A percentile compares a stretch with the other conserved stretches of the same genome.
Evolutionary conservation across 2,888 invertebrate genomes (phyloP).

Genomic region (Ochropacha duplaris): DNA sequence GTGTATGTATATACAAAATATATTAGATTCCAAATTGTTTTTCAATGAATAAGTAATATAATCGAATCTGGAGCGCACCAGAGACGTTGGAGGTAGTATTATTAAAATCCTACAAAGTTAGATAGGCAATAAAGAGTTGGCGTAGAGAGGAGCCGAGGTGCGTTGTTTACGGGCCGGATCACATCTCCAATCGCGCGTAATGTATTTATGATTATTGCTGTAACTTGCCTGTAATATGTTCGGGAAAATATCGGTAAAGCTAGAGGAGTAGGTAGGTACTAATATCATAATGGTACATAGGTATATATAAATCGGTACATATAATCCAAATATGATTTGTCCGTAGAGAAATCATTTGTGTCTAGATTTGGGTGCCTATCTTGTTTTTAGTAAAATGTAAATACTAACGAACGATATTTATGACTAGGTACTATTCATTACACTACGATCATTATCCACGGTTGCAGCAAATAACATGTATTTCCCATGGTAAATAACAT

Average conservation of each 20-base stretch:
- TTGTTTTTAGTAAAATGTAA: too few species aligned
- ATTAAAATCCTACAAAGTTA: constrained; percentile 77
- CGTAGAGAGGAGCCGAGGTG: constrained; percentile 49
- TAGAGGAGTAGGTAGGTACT: neutral
- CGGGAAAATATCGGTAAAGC: constrained; percentile 31
- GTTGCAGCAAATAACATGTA: neutral
- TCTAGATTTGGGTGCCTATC: too few species aligned
- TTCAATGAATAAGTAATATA: constrained; percentile 9
- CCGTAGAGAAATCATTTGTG: too few species aligned
- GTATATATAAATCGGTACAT: too few species aligned
- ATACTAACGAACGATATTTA: too few species aligned
- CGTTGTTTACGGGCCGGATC: constrained; percentile 76
- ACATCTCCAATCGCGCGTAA: constrained; percentile 77
- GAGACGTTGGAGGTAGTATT: constrained; percentile 39
- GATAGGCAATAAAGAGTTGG: constrained; percentile 76
- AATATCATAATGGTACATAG: neutral
- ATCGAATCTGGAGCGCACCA: constrained; percentile 9
- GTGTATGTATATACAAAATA: neutral
- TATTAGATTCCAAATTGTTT: neutral
- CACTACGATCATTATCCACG: neutral
- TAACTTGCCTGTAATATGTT: constrained; percentile 37
- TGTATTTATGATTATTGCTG: constrained; percentile 82
- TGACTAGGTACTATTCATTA: too few species aligned
- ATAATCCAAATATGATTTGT: neutral
- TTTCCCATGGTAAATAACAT: neutral